Evolutionary conservation across 2,888 invertebrate genomes (phyloP).

Genomic region (Caenorhabditis doughertyi): DNA sequence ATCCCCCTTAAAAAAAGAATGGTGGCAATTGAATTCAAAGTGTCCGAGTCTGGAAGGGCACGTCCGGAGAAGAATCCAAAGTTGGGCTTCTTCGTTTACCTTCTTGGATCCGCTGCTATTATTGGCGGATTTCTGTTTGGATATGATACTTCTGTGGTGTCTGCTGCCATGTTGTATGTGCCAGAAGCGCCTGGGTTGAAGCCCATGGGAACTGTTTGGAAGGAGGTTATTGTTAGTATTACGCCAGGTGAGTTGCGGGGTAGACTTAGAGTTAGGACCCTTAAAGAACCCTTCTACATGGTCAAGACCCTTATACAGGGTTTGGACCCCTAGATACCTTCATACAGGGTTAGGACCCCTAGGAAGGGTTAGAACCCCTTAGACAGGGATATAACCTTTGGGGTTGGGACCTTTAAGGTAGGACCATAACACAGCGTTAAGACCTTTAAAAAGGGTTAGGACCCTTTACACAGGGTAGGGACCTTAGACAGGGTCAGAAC

Average conservation of each 20-base stretch:
- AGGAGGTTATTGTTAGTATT: constrained; percentile 78
- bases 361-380: no score
- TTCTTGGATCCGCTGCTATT: constrained; percentile 73
- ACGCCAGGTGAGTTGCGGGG: constrained; percentile 68
- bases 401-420: no score
- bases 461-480: no score
- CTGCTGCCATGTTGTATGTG: constrained; percentile 83
- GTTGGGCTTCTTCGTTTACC: constrained; percentile 70
- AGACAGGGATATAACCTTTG: no score
- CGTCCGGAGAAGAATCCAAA: constrained; percentile 64
- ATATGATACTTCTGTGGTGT: constrained; percentile 86
- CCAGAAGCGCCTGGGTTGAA: constrained; percentile 70
- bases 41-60: constrained; percentile 60
- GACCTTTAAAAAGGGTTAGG: no score
- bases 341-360: no score
- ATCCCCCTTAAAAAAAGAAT: constrained; percentile 3
- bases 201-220: constrained; percentile 75
- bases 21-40: constrained; percentile 65
- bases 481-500: no score
- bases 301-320: no score
- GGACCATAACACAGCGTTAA: no score
- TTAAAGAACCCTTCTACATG: no score
- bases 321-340: no score
- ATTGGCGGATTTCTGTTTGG: constrained; percentile 83
- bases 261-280: no score